These are phyloP conservation scores for Coturnix japonica DNA, from an alignment of 2,113 vertebrate genomes.

Conservation along the genomic window DNA sequence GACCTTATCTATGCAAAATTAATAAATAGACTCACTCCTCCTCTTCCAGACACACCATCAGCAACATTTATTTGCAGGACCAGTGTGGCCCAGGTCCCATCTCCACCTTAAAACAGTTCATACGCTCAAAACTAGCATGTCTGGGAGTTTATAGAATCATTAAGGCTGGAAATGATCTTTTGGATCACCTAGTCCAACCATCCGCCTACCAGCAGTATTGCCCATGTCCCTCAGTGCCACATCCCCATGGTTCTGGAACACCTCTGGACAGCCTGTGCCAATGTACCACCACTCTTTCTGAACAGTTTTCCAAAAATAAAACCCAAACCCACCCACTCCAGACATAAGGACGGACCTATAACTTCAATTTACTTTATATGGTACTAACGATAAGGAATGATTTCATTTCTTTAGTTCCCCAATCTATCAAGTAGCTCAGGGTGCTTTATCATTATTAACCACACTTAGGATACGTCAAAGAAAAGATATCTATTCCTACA, in stretches of 20 bases:
- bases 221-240: no score
- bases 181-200: no score
- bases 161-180: no score
- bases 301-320: no score
- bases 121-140: background rate
- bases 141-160: background rate
- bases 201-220: no score
- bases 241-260: no score
- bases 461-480: background rate
- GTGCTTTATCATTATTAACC: background rate
- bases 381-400: background rate
- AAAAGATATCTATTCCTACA: background rate
- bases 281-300: no score
- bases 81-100: background rate
- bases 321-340: background rate
- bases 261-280: no score
- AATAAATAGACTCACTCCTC: no score
- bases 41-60: no score
- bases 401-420: background rate
- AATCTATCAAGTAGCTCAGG: background rate
- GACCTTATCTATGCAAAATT: background rate
- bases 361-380: background rate
- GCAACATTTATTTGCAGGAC: background rate
- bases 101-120: background rate
- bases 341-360: background rate